phyloP scores from a whole-genome alignment of 2,113 vertebrate species.

The Grallaria varia region DNA sequence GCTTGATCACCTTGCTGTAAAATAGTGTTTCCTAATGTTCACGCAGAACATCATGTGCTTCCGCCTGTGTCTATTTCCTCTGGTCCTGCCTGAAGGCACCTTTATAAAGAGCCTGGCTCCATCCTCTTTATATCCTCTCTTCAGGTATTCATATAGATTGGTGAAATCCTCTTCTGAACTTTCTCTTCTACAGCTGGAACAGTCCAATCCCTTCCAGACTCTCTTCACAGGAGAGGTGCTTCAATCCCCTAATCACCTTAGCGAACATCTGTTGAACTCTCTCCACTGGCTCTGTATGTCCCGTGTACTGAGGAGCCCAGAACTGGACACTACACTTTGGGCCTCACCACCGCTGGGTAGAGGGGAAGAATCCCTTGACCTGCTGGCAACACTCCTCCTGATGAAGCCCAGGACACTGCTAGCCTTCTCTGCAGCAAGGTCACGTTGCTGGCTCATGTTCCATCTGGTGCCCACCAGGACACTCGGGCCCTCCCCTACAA shows the following conservation, averaged over 20 bases:
- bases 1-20: background rate
- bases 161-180: background rate
- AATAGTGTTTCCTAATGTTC: background rate
- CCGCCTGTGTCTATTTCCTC: background rate
- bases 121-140: background rate
- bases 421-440: background rate
- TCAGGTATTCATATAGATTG: background rate
- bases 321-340: background rate
- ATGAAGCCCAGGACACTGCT: background rate
- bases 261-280: background rate
- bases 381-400: background rate
- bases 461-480: background rate
- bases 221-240: background rate
- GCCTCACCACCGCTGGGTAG: background rate
- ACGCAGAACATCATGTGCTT: background rate
- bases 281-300: background rate
- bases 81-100: background rate
- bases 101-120: background rate
- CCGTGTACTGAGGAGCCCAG: background rate
- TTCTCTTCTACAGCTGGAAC: background rate
- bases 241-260: background rate
- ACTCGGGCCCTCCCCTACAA: background rate
- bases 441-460: rapidly evolving
- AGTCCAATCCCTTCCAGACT: background rate
- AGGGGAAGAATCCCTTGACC: background rate